Conservation (phyloP, 2,113 vertebrate species). For the Heteronetta atricapilla region DNA sequence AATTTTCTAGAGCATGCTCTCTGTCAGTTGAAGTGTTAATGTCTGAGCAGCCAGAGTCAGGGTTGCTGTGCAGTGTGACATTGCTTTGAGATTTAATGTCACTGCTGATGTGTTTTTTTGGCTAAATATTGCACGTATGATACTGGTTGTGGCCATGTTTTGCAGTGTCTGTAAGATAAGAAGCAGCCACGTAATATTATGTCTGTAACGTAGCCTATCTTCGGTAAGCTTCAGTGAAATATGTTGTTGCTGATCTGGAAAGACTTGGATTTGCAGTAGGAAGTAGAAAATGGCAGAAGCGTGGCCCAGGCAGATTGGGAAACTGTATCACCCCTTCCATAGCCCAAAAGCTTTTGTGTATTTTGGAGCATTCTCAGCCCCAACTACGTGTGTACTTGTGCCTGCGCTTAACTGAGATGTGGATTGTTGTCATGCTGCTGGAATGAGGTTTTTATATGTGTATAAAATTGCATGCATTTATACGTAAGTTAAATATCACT, state of each 20-base stretch:
- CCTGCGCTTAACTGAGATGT: neutral
- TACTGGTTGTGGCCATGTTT: neutral
- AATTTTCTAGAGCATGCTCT: conserved; percentile 36
- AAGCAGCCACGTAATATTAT: neutral
- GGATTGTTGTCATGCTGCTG: neutral
- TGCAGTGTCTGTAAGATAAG: neutral
- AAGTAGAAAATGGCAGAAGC: neutral
- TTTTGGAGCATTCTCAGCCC: neutral
- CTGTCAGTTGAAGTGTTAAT: neutral
- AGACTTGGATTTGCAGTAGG: neutral
- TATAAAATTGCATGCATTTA: fast-evolving
- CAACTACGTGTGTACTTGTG: neutral
- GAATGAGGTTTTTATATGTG: neutral
- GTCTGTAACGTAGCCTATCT: neutral
- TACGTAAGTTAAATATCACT: neutral
- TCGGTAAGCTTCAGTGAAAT: neutral
- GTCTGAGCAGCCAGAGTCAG: neutral
- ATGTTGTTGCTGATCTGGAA: neutral
- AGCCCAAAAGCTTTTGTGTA: neutral
- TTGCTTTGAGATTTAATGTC: neutral
- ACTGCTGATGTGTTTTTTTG: neutral
- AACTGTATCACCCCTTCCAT: fast-evolving
- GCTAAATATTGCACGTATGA: neutral
- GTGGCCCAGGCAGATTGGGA: neutral
- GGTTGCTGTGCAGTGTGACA: neutral